A percentile compares a stretch with the other conserved stretches of the same genome.
These are phyloP conservation scores for Nomada goodeniana DNA, from an alignment of 2,888 invertebrate species.

Conservation along the genomic window DNA sequence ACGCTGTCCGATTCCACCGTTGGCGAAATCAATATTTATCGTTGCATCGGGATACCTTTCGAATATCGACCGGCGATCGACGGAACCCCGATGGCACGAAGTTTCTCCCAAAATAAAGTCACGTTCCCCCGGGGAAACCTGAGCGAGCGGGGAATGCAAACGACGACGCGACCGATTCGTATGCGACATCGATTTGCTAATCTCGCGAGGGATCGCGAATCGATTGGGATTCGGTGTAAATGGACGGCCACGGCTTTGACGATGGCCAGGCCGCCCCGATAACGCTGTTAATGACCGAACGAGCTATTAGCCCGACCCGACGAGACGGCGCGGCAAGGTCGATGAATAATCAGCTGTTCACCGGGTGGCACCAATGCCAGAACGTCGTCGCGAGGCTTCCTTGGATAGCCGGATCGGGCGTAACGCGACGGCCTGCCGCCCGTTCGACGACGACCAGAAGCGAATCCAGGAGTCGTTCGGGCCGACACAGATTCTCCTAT, in stretches of 20 bases:
- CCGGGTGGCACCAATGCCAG: slow-evolving; percentile 46
- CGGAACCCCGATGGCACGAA: background rate
- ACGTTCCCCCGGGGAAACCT: background rate
- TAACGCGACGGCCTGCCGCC: background rate
- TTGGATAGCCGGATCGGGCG: slow-evolving; percentile 29
- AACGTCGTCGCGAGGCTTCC: slow-evolving; percentile 36
- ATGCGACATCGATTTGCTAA: slow-evolving; percentile 20
- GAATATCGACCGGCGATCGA: no score
- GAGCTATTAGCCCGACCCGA: slow-evolving; percentile 44
- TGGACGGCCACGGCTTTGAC: slow-evolving; percentile 24
- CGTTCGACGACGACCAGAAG: background rate
- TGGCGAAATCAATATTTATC: no score
- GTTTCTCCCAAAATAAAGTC: background rate
- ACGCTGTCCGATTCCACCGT: no score
- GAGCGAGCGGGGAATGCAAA: background rate
- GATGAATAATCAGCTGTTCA: slow-evolving; percentile 54
- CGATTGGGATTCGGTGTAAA: slow-evolving; percentile 32
- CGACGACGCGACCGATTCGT: slow-evolving; percentile 17
- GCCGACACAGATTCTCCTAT: slow-evolving; percentile 39
- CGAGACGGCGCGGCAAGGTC: slow-evolving; percentile 46
- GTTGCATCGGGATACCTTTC: no score
- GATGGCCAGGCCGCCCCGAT: slow-evolving; percentile 35
- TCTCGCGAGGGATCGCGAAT: slow-evolving; percentile 25
- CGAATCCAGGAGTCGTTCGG: slow-evolving; percentile 5
- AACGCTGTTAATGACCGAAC: slow-evolving; percentile 53